Percentiles rank a stretch among this genome's conserved stretches.
phyloP scores from a whole-genome alignment of 2,113 vertebrate species.

The Oryzias curvinotus region DNA sequence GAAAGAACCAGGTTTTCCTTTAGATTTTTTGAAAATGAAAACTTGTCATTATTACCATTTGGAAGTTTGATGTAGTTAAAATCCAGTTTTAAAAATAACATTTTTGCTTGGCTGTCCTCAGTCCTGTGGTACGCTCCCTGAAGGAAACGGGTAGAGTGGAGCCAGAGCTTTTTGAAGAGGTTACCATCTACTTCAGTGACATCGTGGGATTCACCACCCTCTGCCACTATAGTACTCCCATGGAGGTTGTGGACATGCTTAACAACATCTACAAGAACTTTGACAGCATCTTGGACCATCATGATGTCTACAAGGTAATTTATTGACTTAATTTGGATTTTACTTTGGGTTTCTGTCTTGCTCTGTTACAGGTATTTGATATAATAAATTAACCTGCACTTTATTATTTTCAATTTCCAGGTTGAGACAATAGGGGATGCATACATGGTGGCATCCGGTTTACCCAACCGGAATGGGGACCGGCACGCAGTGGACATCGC shows the following conservation, averaged over 20 bases:
- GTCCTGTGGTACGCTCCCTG: slow-evolving; percentile 93
- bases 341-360: not conserved
- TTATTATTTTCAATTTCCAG: slow-evolving; percentile 57
- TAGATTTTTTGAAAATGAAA: no score
- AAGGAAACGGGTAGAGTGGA: slow-evolving; percentile 94
- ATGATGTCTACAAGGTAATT: slow-evolving; percentile 94
- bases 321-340: not conserved
- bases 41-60: no score
- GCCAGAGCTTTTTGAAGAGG: slow-evolving; percentile 94
- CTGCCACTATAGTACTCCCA: slow-evolving; percentile 97
- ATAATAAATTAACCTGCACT: not conserved
- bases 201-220: slow-evolving; percentile 97
- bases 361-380: not conserved
- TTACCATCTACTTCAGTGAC: slow-evolving; percentile 98
- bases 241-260: slow-evolving; percentile 99
- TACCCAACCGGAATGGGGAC: slow-evolving; percentile 92
- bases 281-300: slow-evolving; percentile 93
- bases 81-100: no score
- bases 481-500: slow-evolving; percentile 92
- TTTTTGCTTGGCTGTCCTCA: slow-evolving; percentile 45
- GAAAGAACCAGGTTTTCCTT: no score
- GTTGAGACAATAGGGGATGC: slow-evolving; percentile 98
- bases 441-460: slow-evolving; percentile 96
- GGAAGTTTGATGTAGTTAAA: no score
- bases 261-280: slow-evolving; percentile 98